Evolutionary conservation across 1,140 invertebrate species (phyloP), one percentile per base, ranked within the genome.

Genomic region (Pseudoatta argentina): DNA sequence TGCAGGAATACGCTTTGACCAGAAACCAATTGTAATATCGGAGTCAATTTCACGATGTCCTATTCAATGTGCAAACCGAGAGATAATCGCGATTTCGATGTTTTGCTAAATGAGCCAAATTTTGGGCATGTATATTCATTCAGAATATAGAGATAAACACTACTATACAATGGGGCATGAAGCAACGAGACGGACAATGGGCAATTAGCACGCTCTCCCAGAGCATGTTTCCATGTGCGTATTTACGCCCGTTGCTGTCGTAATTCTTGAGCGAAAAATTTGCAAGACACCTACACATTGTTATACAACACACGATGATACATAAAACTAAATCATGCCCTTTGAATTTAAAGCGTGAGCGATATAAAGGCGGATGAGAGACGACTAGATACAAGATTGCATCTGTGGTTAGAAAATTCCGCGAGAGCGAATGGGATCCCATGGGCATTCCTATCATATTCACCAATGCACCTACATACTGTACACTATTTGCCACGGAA

Each of bases 331-430:
- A 85, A 57, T 30, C 34, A 18, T 64, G 27, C 27, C 48, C 61
- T 75, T 48, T 85, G 67, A 87, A 87, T 72, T 87, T 66, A 69
- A 78, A 86, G 21, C 30, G 51, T 71, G 75, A 57, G n/a, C 61
- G 64, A 72, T 81, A 51, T 77, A 76, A 87, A 66, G 14, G 39
- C 4, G 57, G 51, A 85, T 66, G 57, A 78, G 64, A 57, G 63
- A 69, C 75, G 75, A 61, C 88, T 78, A 75, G 85, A 75, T 81
- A 86, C 59, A 77, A 69, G 55, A 87, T 86, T 87, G 67, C 85
- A 76, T 82, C 57, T 57, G 69, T 51, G 85, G 85, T 83, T 88
- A 86, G 76, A 72, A 44, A 87, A 72, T 72, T 88, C 61, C 76
- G 34, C 67, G 53, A 44, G 34, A 73, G 55, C 73, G 64, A 86